Conservation (phyloP, 2,888 invertebrate genomes). For the Cryptosula pallasiana region DNA sequence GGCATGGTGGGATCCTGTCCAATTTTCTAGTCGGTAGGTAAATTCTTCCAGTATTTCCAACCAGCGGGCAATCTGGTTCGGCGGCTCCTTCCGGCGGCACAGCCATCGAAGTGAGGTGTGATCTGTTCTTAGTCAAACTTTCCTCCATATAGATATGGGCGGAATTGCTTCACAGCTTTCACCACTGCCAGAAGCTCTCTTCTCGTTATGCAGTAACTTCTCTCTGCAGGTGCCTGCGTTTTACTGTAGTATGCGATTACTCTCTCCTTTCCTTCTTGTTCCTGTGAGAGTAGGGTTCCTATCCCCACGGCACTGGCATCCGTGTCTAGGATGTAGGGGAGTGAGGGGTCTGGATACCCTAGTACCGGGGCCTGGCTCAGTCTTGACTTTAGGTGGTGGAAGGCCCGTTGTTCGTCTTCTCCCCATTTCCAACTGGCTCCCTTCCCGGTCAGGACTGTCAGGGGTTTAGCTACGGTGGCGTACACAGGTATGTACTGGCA, state of each 20-base stretch:
- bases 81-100: neutral
- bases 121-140: neutral
- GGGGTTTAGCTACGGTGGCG: constrained; percentile 18
- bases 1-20: too few species aligned
- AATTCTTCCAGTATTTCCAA: neutral
- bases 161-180: neutral
- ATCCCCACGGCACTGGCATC: constrained; percentile 10
- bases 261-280: neutral
- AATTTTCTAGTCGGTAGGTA: too few species aligned
- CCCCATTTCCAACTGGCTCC: neutral
- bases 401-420: neutral
- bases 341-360: neutral
- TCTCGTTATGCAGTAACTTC: neutral
- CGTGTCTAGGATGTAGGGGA: neutral
- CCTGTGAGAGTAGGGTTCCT: constrained; percentile 17
- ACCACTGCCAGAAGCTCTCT: constrained; percentile 3
- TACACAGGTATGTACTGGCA: constrained; percentile 19
- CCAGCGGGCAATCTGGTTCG: neutral
- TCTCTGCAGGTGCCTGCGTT: neutral
- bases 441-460: constrained; percentile 20
- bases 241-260: neutral
- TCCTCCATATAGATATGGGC: constrained; percentile 1
- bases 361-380: neutral
- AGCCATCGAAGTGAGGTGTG: neutral
- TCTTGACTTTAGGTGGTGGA: neutral